These are phyloP conservation scores for Seira ritae DNA, from an alignment of 2,888 invertebrate genomes.

Conservation along the genomic window DNA sequence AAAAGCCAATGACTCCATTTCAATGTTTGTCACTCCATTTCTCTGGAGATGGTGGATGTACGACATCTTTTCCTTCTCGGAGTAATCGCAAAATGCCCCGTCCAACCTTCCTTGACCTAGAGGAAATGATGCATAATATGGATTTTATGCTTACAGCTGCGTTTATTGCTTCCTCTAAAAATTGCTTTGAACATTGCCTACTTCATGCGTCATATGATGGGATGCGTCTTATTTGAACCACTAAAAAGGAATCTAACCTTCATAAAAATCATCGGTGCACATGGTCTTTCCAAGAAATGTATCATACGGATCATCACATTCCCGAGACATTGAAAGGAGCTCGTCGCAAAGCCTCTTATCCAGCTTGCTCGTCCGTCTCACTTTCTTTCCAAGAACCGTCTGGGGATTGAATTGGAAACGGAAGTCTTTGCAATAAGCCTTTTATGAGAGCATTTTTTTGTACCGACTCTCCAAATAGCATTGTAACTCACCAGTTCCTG, in stretches of 20 bases:
- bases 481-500: constrained; percentile 88
- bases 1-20: constrained; percentile 97
- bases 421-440: constrained; percentile 5
- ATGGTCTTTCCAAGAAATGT: constrained; percentile 94
- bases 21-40: constrained; percentile 93
- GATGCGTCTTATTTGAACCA: no score
- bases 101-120: constrained; percentile 96
- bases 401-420: constrained; percentile 75
- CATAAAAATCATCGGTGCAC: constrained; percentile 98
- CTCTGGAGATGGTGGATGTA: constrained; percentile 86
- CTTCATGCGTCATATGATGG: no score
- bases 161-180: not conserved
- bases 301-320: constrained; percentile 87
- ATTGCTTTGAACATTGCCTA: no score
- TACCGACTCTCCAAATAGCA: no score
- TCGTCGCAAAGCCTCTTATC: constrained; percentile 89
- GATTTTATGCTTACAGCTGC: not conserved
- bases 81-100: constrained; percentile 93
- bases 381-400: constrained; percentile 90
- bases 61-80: constrained; percentile 91
- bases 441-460: no score
- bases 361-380: constrained; percentile 88
- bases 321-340: constrained; percentile 84
- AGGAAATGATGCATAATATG: constrained; percentile 43
- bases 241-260: constrained; percentile 80